Percentiles rank a stretch among this genome's conserved stretches.
phyloP scores from a whole-genome alignment of 1,140 invertebrate species.

The Delia radicum region DNA sequence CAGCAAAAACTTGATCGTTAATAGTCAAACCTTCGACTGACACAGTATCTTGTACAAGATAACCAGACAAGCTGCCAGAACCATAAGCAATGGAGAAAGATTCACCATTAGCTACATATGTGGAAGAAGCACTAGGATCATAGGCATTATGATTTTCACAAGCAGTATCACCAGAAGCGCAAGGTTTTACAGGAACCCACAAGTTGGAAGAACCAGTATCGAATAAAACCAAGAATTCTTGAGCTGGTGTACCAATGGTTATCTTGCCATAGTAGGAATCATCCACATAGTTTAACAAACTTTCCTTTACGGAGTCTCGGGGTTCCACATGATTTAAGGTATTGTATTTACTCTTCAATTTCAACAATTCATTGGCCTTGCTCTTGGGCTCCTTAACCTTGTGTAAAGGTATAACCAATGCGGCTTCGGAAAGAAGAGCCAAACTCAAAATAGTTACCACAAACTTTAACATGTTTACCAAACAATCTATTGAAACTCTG shows the following conservation, averaged over 20 bases:
- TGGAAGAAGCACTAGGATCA: conserved; percentile 76
- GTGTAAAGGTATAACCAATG: conserved; percentile 20
- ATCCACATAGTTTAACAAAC: conserved; percentile 78
- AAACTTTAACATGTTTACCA: conserved; percentile 29
- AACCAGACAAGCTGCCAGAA: conserved; percentile 91
- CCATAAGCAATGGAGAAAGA: conserved; percentile 92
- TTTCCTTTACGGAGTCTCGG: not conserved
- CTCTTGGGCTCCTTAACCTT: conserved; percentile 59
- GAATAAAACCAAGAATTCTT: conserved; percentile 93
- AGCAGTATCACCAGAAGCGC: conserved; percentile 82
- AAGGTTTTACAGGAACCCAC: conserved; percentile 96
- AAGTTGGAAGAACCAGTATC: conserved; percentile 98
- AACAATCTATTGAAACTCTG: not conserved
- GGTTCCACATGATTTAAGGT: not conserved
- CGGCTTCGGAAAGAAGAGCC: conserved; percentile 21
- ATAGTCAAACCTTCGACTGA: conserved; percentile 67
- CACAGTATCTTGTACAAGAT: conserved; percentile 85
- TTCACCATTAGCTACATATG: conserved; percentile 87
- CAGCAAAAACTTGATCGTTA: conserved; percentile 92
- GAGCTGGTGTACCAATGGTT: conserved; percentile 87
- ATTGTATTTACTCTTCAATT: not conserved
- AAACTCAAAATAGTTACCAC: conserved; percentile 14
- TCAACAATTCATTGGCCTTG: conserved; percentile 29
- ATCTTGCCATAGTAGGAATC: conserved; percentile 97
- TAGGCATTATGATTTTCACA: conserved; percentile 89